Percentiles rank a stretch among this genome's conserved stretches.
Conservation (phyloP, 2,797 vertebrate species). For the Sebastes kiyomatsui region DNA sequence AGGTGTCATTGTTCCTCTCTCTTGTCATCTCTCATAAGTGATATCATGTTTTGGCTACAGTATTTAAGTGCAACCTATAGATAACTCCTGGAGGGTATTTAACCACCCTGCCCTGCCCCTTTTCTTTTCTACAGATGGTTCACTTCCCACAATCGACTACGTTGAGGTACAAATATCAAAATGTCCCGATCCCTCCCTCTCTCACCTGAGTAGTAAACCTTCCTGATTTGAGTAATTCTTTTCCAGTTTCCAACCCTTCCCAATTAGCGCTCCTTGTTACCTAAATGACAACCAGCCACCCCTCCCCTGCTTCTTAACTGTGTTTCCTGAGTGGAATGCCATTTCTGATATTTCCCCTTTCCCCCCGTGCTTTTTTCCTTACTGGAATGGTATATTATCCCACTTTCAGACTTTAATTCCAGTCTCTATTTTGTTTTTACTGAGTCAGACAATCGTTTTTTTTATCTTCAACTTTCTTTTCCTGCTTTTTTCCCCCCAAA, state of each 20-base stretch:
- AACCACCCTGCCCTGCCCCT: conserved; percentile 83
- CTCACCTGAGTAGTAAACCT: conserved; percentile 79
- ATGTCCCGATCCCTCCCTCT: conserved; percentile 74
- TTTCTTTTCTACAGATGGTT: conserved; percentile 88
- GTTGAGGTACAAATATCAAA: conserved; percentile 87
- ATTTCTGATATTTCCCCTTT: conserved; percentile 68
- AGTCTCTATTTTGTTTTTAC: conserved; percentile 68
- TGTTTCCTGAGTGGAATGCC: conserved; percentile 82
- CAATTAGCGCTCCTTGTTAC: conserved; percentile 69
- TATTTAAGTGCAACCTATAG: conserved; percentile 48
- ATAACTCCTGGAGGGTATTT: conserved; percentile 75
- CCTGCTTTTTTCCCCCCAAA: conserved; percentile 72
- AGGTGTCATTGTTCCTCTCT: conserved; percentile 36
- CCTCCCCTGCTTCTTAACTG: conserved; percentile 80
- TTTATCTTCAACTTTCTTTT: conserved; percentile 75
- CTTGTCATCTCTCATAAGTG: conserved; percentile 18
- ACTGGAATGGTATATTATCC: conserved; percentile 78
- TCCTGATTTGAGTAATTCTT: conserved; percentile 79
- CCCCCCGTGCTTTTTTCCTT: conserved; percentile 69
- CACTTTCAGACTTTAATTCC: conserved; percentile 70
- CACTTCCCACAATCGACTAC: conserved; percentile 81
- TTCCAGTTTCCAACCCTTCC: conserved; percentile 76
- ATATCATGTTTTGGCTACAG: conserved; percentile 41
- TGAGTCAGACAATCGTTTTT: conserved; percentile 55
- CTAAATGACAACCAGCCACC: conserved; percentile 72